Percentiles rank a stretch among this genome's conserved stretches.
Conservation (phyloP, 2,797 vertebrate genomes). For the Cichlasoma orientale region DNA sequence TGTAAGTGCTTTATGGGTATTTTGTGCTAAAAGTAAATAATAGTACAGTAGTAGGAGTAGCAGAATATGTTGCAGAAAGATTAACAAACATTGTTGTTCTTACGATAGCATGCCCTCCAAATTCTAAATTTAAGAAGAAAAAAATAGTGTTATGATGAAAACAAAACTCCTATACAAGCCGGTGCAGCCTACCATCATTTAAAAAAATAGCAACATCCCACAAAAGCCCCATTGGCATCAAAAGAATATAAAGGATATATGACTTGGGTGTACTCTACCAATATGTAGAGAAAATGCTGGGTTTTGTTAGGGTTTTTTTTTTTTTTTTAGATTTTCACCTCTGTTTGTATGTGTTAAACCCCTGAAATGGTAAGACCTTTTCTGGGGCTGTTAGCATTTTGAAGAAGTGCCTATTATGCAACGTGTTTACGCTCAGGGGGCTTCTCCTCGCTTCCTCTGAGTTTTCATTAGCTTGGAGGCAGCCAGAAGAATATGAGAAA, state of each 20-base stretch:
- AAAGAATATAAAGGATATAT: not conserved
- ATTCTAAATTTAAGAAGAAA: too few species aligned
- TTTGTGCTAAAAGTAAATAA: not conserved
- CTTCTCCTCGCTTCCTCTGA: constrained; percentile 53
- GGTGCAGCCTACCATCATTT: not conserved
- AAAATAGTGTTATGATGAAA: too few species aligned
- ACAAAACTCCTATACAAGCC: not conserved
- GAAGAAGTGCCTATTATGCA: constrained; percentile 75
- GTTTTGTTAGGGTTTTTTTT: constrained; percentile 1
- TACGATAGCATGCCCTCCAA: not conserved
- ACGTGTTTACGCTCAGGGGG: constrained; percentile 74
- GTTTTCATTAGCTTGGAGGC: constrained; percentile 69
- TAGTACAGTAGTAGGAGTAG: not conserved
- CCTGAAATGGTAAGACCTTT: constrained; percentile 75
- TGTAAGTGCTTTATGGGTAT: not conserved
- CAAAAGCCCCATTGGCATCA: not conserved
- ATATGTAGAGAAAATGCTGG: constrained; percentile 54
- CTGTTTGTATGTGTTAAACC: constrained; percentile 52
- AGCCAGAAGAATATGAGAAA: constrained; percentile 53
- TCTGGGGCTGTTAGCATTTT: constrained; percentile 78
- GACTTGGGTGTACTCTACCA: constrained; percentile 29
- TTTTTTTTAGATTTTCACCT: constrained; percentile 44
- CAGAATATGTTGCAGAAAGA: not conserved
- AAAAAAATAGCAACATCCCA: not conserved
- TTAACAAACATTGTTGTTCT: not conserved